Evolutionary conservation across 2,797 vertebrate genomes (phyloP), one percentile per base, ranked within the genome.

Genomic region (Nannoperca australis): DNA sequence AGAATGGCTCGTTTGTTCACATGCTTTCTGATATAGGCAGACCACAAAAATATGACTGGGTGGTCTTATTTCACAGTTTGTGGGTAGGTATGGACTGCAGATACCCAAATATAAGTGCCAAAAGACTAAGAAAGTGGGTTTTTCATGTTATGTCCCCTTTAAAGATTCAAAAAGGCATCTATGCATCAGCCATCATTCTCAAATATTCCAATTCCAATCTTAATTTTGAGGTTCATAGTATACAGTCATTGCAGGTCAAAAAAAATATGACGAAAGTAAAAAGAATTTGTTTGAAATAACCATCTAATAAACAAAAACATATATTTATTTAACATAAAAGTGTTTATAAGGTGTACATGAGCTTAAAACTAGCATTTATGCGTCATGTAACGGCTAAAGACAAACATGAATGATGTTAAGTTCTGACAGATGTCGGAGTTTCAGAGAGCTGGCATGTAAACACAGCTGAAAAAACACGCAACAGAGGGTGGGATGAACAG

Each of bases 391-490:
- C 11, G 27, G 38, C 51, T 64, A 18, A 54, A 64, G 36, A 72
- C 30, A 53, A 82, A 53, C 42, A 76, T 60, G 64, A 85, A 45
- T 66, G 64, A 86, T 61, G 66, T 66, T 63, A 42, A 82, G 72
- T 68, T 62, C 32, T 81, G 84, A 89, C 85, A 91, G 65, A 83
- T 87, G 85, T 87, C 88, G 85, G 74, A 84, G 7, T 76, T 82
- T 76, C 70, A 82, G 51, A 81, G 77, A 65, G 51, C 76, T 83
- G 82, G 78, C 82, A 83, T 89, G 88, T 89, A 91, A 92, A 87
- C 90, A 91, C 92, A 94, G 94, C 93, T 94, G 92, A 87, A 72
- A 86, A 66, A 93, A 93, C 91, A 94, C n/a, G 45, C 45, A 66
- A 38, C 6, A 27, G 54, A 75, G 56, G 81, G 63, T 45, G 80